Conservation (phyloP, 2,888 invertebrate species). For the Eilema sororculum region DNA sequence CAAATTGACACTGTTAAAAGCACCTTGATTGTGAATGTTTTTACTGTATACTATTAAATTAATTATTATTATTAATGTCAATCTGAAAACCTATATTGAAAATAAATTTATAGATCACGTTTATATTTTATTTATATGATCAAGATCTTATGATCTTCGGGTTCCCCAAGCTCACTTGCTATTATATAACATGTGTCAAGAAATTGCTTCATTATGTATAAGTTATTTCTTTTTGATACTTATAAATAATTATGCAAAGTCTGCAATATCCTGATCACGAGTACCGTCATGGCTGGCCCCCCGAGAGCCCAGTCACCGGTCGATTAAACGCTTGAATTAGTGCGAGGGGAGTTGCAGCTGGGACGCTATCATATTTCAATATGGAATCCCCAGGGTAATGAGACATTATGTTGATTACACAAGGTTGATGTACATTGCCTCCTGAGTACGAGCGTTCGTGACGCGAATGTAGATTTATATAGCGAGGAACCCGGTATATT, state of each 20-base stretch:
- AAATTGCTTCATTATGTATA: background rate
- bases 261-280: background rate
- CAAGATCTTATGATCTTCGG: too few relatives aligned
- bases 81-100: too few relatives aligned
- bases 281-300: slow-evolving; percentile 16
- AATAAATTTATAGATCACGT: too few relatives aligned
- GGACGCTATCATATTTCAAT: slow-evolving; percentile 74
- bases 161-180: too few relatives aligned
- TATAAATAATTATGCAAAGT: slow-evolving; percentile 11
- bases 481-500: slow-evolving; percentile 21
- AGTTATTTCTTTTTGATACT: background rate
- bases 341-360: slow-evolving; percentile 68
- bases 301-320: slow-evolving; percentile 46
- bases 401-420: slow-evolving; percentile 52
- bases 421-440: slow-evolving; percentile 52
- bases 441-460: slow-evolving; percentile 46
- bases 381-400: slow-evolving; percentile 53
- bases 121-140: too few relatives aligned
- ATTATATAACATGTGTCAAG: too few relatives aligned
- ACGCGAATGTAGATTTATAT: slow-evolving; percentile 31
- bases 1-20: too few relatives aligned
- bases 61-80: too few relatives aligned
- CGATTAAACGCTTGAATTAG: slow-evolving; percentile 75
- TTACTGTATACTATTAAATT: too few relatives aligned
- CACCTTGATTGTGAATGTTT: too few relatives aligned